Evolutionary conservation across 2,888 invertebrate genomes (phyloP).

Genomic region (Sicus ferrugineus): DNA sequence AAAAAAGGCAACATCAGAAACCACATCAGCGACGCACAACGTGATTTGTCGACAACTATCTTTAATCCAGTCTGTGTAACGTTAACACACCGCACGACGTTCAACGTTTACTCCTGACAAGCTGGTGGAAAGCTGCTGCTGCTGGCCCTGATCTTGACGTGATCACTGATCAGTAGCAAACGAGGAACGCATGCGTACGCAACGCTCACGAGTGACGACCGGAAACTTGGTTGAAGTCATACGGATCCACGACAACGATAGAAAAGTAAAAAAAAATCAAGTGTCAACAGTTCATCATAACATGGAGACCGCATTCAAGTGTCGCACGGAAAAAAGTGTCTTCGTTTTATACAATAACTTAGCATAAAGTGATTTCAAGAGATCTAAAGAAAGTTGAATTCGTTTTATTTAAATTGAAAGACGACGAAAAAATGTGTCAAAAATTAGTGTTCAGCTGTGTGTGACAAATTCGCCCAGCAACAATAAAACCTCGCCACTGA

Average conservation of each 20-base stretch:
- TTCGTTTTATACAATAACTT: conserved; percentile 3
- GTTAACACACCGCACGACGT: neutral
- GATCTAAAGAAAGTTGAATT: neutral
- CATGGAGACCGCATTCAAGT: too few species aligned
- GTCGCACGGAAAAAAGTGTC: neutral
- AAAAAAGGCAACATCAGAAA: conserved; percentile 4
- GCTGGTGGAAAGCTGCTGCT: conserved; percentile 10
- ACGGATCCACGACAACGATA: neutral
- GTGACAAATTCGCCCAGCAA: neutral
- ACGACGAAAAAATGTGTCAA: neutral
- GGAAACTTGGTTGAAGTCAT: neutral
- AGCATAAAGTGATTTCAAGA: conserved; percentile 4
- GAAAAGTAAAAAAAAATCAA: conserved; percentile 1
- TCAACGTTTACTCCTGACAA: neutral
- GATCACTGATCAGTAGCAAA: conserved; percentile 51
- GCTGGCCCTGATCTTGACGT: conserved; percentile 50
- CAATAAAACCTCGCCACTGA: too few species aligned
- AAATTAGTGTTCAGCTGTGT: neutral
- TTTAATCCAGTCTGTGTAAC: too few species aligned
- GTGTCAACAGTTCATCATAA: neutral
- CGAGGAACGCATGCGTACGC: conserved; percentile 53
- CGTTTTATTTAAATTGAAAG: neutral
- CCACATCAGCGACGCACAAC: neutral
- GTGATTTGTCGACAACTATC: neutral
- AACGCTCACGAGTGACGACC: conserved; percentile 26